phyloP scores from a whole-genome alignment of 2,888 invertebrate genomes.

The Drosophila ezoana region DNA sequence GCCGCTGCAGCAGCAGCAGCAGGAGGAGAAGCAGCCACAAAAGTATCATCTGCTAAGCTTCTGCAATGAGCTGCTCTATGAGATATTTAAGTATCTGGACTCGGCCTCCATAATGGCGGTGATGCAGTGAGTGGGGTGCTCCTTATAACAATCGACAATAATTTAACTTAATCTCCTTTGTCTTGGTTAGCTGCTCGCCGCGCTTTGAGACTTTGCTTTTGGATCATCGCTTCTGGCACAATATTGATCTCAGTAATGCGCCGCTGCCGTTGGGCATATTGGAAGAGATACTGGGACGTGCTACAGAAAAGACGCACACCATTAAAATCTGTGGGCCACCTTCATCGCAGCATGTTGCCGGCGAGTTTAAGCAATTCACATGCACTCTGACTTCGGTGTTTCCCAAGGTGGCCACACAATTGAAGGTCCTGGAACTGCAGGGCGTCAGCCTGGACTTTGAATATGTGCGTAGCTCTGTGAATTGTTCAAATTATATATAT shows the following conservation, averaged over 20 bases:
- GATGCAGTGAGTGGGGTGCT: slow-evolving; percentile 74
- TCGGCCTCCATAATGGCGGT: slow-evolving; percentile 79
- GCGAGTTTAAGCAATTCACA: slow-evolving; percentile 77
- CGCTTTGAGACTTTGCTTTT: slow-evolving; percentile 80
- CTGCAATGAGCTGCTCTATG: slow-evolving; percentile 83
- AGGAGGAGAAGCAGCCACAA: slow-evolving; percentile 2
- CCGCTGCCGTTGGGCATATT: slow-evolving; percentile 77
- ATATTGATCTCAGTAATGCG: slow-evolving; percentile 80
- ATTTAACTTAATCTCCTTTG: slow-evolving; percentile 8
- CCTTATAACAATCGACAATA: neutral
- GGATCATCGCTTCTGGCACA: slow-evolving; percentile 83
- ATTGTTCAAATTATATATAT: neutral
- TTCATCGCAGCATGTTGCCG: slow-evolving; percentile 72
- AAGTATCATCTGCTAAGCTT: slow-evolving; percentile 69
- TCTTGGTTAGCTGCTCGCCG: slow-evolving; percentile 75
- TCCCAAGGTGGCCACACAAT: slow-evolving; percentile 69
- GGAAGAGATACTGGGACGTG: slow-evolving; percentile 76
- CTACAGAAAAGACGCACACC: slow-evolving; percentile 77
- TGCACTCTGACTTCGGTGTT: slow-evolving; percentile 75
- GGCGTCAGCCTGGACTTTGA: slow-evolving; percentile 83
- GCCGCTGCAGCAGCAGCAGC: slow-evolving; percentile 38
- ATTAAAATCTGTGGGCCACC: slow-evolving; percentile 83
- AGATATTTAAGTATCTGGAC: slow-evolving; percentile 83
- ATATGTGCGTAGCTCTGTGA: slow-evolving; percentile 60
- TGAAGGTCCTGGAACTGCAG: slow-evolving; percentile 79